Evolutionary conservation across 2,113 vertebrate species (phyloP).

Genomic region (Pyrgilauda ruficollis): DNA sequence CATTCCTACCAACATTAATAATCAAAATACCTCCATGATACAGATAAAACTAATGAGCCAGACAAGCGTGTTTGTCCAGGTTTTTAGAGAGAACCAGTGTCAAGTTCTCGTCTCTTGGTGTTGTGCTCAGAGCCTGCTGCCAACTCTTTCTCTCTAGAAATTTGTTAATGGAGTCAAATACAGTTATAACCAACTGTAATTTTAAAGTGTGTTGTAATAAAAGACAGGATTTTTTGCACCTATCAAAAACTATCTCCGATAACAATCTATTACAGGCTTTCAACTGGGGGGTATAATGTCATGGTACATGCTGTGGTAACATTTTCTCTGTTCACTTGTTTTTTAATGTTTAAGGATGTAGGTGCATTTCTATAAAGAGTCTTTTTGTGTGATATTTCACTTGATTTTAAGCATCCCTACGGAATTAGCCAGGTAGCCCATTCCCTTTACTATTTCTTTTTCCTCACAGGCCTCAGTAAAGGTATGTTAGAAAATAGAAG

Average conservation of each 20-base stretch:
- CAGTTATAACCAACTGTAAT: not conserved
- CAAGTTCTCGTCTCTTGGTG: not conserved
- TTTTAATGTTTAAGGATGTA: not conserved
- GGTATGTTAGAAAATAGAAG: not conserved
- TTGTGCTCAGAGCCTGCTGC: not conserved
- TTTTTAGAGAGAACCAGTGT: not conserved
- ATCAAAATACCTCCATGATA: constrained; percentile 15
- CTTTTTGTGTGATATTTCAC: not conserved
- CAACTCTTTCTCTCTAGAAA: not conserved
- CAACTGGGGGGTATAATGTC: accelerated
- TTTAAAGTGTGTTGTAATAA: not conserved
- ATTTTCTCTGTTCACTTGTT: accelerated
- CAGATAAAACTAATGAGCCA: constrained; percentile 42
- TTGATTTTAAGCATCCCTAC: not conserved
- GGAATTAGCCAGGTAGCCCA: not conserved
- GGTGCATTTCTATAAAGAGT: not conserved
- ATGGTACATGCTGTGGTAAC: not conserved
- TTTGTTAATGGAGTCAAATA: not conserved
- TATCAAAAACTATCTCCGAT: not conserved
- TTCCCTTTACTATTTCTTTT: not conserved
- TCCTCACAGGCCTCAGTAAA: not conserved
- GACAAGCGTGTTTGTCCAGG: not conserved
- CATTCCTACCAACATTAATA: constrained; percentile 15
- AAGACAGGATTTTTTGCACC: not conserved
- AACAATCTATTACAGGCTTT: not conserved